These are phyloP conservation scores for Anisognathus igniventris DNA, from an alignment of 2,797 vertebrate genomes.

Conservation along the genomic window DNA sequence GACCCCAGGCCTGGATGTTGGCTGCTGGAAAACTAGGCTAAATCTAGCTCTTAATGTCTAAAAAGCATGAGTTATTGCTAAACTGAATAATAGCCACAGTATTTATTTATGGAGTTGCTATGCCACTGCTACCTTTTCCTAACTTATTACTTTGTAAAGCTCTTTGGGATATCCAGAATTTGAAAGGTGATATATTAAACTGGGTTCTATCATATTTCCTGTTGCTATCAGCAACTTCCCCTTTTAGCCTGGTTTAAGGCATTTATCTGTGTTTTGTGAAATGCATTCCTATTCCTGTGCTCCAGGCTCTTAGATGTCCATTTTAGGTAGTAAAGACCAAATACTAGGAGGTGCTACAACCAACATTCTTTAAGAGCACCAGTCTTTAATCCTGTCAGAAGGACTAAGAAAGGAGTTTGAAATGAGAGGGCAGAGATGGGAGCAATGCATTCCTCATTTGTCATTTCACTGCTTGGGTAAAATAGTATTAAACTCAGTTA, in stretches of 20 bases:
- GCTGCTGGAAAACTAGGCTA: background rate
- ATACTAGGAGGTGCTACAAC: background rate
- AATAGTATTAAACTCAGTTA: background rate
- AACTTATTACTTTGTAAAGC: slow-evolving; percentile 27
- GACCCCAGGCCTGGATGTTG: background rate
- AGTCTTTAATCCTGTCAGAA: background rate
- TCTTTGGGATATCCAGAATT: slow-evolving; percentile 30
- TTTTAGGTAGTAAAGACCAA: slow-evolving; percentile 3
- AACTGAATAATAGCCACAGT: slow-evolving; percentile 6
- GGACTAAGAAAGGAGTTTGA: background rate
- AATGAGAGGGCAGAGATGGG: background rate
- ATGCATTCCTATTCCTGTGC: background rate
- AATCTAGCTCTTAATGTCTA: slow-evolving; percentile 18
- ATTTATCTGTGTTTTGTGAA: background rate
- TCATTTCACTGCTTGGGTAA: background rate
- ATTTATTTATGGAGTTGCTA: slow-evolving; percentile 37
- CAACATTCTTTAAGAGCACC: background rate
- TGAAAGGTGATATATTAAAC: slow-evolving; percentile 38
- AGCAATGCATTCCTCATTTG: background rate
- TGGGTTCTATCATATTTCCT: slow-evolving; percentile 31
- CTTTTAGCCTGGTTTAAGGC: slow-evolving; percentile 7
- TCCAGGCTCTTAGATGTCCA: background rate
- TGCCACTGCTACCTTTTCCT: background rate
- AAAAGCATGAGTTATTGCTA: slow-evolving; percentile 23
- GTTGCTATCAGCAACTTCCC: slow-evolving; percentile 25